A percentile compares a stretch with the other conserved stretches of the same genome.
Conservation (phyloP, 2,113 vertebrate species). For the Pogona vitticeps region DNA sequence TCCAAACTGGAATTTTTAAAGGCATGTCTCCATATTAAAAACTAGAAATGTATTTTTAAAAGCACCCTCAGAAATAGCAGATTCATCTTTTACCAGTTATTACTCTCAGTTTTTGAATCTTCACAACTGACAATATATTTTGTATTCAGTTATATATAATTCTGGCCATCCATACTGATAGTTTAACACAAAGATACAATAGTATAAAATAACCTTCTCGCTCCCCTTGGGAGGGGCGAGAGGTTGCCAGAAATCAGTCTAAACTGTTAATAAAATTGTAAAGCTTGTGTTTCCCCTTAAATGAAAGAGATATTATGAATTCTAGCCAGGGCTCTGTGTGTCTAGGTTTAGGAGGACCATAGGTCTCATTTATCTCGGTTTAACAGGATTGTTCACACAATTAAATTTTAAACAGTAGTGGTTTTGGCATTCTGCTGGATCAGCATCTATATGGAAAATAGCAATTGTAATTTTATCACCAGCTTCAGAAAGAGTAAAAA, state of each 20-base stretch:
- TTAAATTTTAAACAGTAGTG: conserved; percentile 3
- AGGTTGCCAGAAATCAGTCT: background rate
- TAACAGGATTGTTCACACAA: conserved; percentile 25
- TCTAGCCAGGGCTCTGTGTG: background rate
- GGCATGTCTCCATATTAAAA: too few species aligned
- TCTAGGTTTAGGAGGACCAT: background rate
- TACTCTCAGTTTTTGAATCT: background rate
- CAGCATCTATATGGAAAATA: conserved; percentile 9
- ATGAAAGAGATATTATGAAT: background rate
- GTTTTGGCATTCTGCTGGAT: conserved; percentile 3
- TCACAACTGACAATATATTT: background rate
- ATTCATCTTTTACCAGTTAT: background rate
- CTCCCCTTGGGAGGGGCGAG: background rate
- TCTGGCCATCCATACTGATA: background rate
- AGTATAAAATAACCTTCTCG: background rate
- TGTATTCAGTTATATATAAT: background rate
- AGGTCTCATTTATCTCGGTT: background rate
- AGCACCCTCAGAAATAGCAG: background rate
- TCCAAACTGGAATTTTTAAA: background rate
- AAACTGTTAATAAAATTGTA: background rate
- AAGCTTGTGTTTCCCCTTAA: background rate
- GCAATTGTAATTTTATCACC: background rate
- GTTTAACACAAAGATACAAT: background rate
- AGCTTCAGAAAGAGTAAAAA: conserved; percentile 9
- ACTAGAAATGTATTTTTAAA: background rate